These are phyloP conservation scores for Heliconius aoede DNA, from an alignment of 2,888 invertebrate genomes.

Conservation along the genomic window DNA sequence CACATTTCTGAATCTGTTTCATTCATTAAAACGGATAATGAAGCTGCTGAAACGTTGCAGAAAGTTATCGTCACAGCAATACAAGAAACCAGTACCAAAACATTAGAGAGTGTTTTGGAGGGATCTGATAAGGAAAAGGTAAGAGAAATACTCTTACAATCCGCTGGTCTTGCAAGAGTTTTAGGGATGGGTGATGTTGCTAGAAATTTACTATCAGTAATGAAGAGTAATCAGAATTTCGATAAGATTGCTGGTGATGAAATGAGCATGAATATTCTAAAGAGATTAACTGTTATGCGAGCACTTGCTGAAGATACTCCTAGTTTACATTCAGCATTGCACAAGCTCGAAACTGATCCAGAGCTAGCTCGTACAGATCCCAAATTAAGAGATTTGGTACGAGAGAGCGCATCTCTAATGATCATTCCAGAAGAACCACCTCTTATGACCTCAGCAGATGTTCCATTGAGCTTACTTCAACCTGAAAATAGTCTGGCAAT, in stretches of 20 bases:
- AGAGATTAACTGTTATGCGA: conserved; percentile 87
- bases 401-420: conserved; percentile 89
- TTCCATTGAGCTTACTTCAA: conserved; percentile 87
- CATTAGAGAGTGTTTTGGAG: conserved; percentile 81
- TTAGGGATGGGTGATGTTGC: conserved; percentile 87
- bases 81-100: conserved; percentile 84
- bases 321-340: conserved; percentile 84
- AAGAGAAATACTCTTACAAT: conserved; percentile 83
- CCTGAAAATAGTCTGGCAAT: conserved; percentile 89
- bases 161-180: conserved; percentile 87
- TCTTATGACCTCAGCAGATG: conserved; percentile 86
- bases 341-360: conserved; percentile 86
- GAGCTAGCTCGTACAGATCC: conserved; percentile 88
- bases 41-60: conserved; percentile 86
- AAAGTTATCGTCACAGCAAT: conserved; percentile 87
- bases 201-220: conserved; percentile 78
- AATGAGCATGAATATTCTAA: conserved; percentile 86
- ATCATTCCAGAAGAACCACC: conserved; percentile 86
- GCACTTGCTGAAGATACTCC: conserved; percentile 88
- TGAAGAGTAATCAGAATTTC: conserved; percentile 83
- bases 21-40: conserved; percentile 84
- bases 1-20: conserved; percentile 85
- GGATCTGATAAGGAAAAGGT: conserved; percentile 75
- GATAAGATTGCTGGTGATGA: conserved; percentile 83
- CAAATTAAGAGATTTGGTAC: conserved; percentile 86